A percentile compares a stretch with the other conserved stretches of the same genome.
phyloP scores from a whole-genome alignment of 1,140 invertebrate species.

The Frieseomelitta varia region DNA sequence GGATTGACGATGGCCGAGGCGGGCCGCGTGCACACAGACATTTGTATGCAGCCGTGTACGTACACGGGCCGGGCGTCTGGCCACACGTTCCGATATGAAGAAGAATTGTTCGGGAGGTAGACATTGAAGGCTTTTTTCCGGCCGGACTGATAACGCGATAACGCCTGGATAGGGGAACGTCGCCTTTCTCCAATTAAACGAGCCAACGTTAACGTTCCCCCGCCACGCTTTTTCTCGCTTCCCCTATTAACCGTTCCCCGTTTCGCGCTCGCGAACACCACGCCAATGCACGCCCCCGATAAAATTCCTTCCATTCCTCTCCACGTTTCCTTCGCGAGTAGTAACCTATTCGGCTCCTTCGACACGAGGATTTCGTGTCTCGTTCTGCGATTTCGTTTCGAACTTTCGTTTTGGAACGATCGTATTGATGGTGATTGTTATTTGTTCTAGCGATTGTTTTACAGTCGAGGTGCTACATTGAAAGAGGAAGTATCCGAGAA shows the following conservation, averaged over 20 bases:
- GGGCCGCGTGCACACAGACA: constrained; percentile 22
- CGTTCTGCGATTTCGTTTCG: no score
- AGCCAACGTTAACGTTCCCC: constrained; percentile 15
- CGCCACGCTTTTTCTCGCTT: not conserved
- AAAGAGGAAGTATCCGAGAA: no score
- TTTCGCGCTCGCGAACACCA: not conserved
- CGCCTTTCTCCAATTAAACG: constrained; percentile 47
- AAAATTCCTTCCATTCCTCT: constrained; percentile 6
- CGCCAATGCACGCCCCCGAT: not conserved
- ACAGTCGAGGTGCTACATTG: not conserved
- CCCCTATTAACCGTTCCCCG: not conserved
- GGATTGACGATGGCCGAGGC: constrained; percentile 65
- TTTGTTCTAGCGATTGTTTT: not conserved
- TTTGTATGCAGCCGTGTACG: constrained; percentile 32
- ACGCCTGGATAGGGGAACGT: constrained; percentile 19
- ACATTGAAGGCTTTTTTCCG: constrained; percentile 41
- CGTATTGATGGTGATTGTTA: not conserved
- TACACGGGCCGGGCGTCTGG: not conserved
- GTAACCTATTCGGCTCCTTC: not conserved
- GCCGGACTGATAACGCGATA: constrained; percentile 40
- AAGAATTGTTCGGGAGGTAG: constrained; percentile 45
- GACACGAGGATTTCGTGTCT: not conserved
- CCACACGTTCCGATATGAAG: constrained; percentile 44
- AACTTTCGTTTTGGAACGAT: not conserved
- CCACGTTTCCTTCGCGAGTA: not conserved